Evolutionary conservation across 2,113 vertebrate genomes (phyloP).

Genomic region (Eurystomus gularis): DNA sequence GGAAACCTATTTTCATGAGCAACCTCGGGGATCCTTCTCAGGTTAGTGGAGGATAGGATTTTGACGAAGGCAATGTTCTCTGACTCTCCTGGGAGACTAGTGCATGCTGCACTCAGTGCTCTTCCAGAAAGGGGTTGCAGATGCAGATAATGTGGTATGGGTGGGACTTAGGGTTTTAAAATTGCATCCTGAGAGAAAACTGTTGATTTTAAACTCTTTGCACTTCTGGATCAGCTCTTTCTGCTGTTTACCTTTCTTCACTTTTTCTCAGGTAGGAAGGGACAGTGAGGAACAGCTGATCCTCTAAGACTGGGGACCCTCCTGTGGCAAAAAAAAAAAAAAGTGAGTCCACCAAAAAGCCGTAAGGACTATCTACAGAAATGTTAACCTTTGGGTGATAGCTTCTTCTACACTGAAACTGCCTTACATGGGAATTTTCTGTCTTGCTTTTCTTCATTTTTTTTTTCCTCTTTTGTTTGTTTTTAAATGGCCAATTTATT

Average conservation of each 20-base stretch:
- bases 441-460: background rate
- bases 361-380: slow-evolving; percentile 20
- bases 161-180: background rate
- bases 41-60: background rate
- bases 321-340: slow-evolving; percentile 49
- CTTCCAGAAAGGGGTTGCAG: background rate
- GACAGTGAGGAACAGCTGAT: slow-evolving; percentile 61
- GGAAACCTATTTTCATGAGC: slow-evolving; percentile 24
- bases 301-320: slow-evolving; percentile 52
- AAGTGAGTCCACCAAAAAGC: slow-evolving; percentile 42
- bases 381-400: slow-evolving; percentile 36
- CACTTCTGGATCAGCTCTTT: slow-evolving; percentile 60
- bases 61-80: background rate
- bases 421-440: slow-evolving; percentile 21
- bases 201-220: background rate
- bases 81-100: background rate
- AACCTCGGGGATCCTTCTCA: slow-evolving; percentile 1
- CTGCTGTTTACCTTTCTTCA: slow-evolving; percentile 60
- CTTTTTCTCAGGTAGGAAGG: slow-evolving; percentile 60
- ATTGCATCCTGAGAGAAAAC: background rate
- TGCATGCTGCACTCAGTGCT: background rate
- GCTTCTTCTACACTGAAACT: slow-evolving; percentile 16
- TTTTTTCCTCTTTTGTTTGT: background rate
- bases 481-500: background rate
- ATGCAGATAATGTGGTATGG: background rate